These are phyloP conservation scores for Leptosomus discolor DNA, from an alignment of 2,113 vertebrate genomes.

Conservation along the genomic window DNA sequence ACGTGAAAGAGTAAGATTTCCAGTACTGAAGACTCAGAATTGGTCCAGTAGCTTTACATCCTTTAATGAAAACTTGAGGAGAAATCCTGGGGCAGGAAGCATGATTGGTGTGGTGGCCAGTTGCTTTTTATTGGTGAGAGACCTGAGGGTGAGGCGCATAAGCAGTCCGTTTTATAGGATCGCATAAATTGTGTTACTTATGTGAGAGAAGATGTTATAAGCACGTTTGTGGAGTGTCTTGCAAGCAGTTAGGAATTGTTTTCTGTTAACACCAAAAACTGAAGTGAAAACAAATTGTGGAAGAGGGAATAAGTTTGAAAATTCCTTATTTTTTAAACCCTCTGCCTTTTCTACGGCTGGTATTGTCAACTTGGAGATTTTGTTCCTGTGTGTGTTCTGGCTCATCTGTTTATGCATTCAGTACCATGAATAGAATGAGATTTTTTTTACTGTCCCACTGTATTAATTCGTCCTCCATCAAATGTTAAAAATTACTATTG, in stretches of 20 bases:
- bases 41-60: not conserved
- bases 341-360: not conserved
- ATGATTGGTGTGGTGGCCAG: not conserved
- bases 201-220: not conserved
- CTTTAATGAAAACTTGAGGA: not conserved
- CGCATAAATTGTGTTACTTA: rapidly evolving
- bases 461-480: not conserved
- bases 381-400: not conserved
- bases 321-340: not conserved
- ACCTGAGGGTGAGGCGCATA: not conserved
- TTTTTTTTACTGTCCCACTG: rapidly evolving
- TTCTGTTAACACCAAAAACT: not conserved
- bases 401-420: not conserved
- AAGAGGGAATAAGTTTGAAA: not conserved
- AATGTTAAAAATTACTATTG: not conserved
- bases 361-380: not conserved
- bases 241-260: not conserved
- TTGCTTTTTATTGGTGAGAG: not conserved
- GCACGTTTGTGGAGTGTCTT: not conserved
- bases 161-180: not conserved
- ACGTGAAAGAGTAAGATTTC: not conserved
- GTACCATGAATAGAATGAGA: not conserved
- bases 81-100: not conserved
- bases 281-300: not conserved
- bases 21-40: not conserved